Percentiles rank a stretch among this genome's conserved stretches.
Evolutionary conservation across 2,888 invertebrate genomes (phyloP).

Genomic region (Creontiades dilutus): DNA sequence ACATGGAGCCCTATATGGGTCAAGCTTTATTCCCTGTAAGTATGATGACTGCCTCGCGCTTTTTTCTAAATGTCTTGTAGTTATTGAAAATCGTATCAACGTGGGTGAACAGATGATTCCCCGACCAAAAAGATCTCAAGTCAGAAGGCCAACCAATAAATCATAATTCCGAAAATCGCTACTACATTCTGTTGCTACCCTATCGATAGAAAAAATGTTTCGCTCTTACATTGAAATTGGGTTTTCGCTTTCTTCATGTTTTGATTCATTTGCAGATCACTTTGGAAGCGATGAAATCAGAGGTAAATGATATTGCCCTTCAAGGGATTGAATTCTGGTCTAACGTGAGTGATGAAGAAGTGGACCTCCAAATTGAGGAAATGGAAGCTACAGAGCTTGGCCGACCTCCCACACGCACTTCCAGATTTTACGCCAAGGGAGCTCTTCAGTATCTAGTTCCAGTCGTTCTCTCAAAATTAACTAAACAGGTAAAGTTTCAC

Average conservation of each 20-base stretch:
- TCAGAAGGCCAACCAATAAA: no score
- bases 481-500: slow-evolving; percentile 81
- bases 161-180: no score
- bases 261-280: slow-evolving; percentile 84
- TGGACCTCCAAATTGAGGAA: slow-evolving; percentile 95
- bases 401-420: slow-evolving; percentile 94
- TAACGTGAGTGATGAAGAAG: slow-evolving; percentile 99
- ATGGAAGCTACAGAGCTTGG: slow-evolving; percentile 96
- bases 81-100: not conserved
- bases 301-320: slow-evolving; percentile 95
- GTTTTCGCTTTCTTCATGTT: not conserved
- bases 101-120: not conserved
- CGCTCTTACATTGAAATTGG: no score
- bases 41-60: slow-evolving; percentile 73
- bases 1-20: slow-evolving; percentile 99
- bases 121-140: no score
- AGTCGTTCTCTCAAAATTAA: slow-evolving; percentile 94
- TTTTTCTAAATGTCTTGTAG: not conserved
- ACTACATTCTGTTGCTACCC: no score
- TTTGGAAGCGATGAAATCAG: slow-evolving; percentile 98
- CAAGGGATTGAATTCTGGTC: slow-evolving; percentile 99
- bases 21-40: slow-evolving; percentile 95
- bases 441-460: slow-evolving; percentile 97
- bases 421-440: slow-evolving; percentile 98
- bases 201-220: no score